A percentile compares a stretch with the other conserved stretches of the same genome.
Conservation (phyloP, 2,797 vertebrate genomes). For the Leptatherina wallacei region DNA sequence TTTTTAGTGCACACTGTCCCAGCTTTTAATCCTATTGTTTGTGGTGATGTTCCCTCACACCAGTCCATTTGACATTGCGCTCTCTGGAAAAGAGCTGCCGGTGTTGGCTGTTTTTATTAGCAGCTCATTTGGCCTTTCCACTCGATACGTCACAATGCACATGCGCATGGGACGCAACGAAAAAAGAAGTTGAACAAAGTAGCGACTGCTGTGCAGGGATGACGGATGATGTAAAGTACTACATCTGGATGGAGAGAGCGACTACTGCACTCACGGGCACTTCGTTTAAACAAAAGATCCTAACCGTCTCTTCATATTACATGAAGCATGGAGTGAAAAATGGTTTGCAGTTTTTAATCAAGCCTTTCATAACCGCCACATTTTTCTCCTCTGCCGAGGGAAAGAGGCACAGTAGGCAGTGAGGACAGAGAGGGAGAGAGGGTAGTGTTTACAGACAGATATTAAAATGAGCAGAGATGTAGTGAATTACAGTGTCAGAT, state of each 20-base stretch:
- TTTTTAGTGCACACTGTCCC: constrained; percentile 66
- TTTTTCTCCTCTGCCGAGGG: constrained; percentile 29
- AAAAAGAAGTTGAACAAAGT: constrained; percentile 34
- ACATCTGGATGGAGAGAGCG: constrained; percentile 31
- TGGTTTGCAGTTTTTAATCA: constrained; percentile 66
- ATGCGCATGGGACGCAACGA: constrained; percentile 22
- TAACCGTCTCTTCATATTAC: constrained; percentile 42
- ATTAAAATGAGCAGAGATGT: constrained; percentile 46
- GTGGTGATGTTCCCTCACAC: constrained; percentile 56
- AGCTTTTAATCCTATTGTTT: constrained; percentile 82
- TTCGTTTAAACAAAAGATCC: constrained; percentile 57
- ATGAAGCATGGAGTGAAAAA: constrained; percentile 47
- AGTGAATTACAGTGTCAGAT: constrained; percentile 28
- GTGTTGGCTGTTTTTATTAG: constrained; percentile 43
- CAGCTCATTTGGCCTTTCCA: constrained; percentile 53
- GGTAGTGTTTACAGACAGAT: constrained; percentile 50
- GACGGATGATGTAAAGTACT: constrained; percentile 37
- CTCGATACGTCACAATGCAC: constrained; percentile 48
- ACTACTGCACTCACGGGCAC: constrained; percentile 20
- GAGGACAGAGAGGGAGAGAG: constrained; percentile 6
- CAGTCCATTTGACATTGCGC: constrained; percentile 59
- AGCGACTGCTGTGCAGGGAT: constrained; percentile 14
- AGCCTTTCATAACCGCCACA: constrained; percentile 54
- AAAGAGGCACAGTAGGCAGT: constrained; percentile 16
- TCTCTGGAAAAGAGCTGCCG: constrained; percentile 58